Evolutionary conservation across 2,888 invertebrate genomes (phyloP).

Genomic region (Acheta domesticus): DNA sequence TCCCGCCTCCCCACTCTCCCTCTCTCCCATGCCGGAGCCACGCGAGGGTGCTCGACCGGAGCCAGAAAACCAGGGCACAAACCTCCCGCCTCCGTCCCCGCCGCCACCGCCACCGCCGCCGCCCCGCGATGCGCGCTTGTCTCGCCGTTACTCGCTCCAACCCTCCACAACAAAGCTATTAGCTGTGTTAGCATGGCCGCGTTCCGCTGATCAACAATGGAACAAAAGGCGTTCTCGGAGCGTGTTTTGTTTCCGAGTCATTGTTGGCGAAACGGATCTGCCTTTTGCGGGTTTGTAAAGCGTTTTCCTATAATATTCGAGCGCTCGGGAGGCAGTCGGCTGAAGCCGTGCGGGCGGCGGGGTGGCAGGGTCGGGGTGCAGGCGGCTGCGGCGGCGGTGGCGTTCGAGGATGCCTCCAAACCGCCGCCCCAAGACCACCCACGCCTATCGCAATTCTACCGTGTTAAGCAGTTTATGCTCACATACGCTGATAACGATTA

Average conservation of each 20-base stretch:
- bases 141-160: neutral
- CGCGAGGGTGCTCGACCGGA: too few species aligned
- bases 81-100: too few species aligned
- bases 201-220: slow-evolving; percentile 1
- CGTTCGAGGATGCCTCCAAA: neutral
- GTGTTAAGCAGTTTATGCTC: slow-evolving; percentile 5
- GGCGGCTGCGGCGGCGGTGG: neutral
- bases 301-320: slow-evolving; percentile 18
- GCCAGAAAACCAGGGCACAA: too few species aligned
- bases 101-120: too few species aligned
- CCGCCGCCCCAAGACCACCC: neutral
- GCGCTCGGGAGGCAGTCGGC: neutral
- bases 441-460: neutral
- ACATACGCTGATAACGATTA: slow-evolving; percentile 7
- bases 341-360: neutral
- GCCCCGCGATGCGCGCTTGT: neutral
- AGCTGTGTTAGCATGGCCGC: neutral
- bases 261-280: neutral
- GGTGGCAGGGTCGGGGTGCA: neutral
- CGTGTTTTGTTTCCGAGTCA: neutral
- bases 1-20: too few species aligned
- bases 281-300: neutral
- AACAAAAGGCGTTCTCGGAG: neutral
- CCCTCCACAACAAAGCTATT: neutral
- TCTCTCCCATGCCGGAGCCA: too few species aligned